Evolutionary conservation across 1,140 invertebrate genomes (phyloP), one percentile per base, ranked within the genome.

Genomic region (Pogonognathellus flavescens): DNA sequence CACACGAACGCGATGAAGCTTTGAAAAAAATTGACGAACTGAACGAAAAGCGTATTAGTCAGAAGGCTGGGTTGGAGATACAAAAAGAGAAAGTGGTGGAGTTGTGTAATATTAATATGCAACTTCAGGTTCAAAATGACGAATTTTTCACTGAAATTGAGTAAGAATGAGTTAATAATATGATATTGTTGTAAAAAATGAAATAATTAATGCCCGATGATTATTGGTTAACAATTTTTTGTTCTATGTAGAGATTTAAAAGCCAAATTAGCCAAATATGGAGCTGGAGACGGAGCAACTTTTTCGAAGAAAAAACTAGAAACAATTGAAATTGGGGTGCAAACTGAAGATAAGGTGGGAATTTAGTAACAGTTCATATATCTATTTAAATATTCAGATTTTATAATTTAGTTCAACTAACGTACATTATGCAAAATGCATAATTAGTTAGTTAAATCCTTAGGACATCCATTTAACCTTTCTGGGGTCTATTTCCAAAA

Each of bases 321-420:
- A 1, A n/a, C 53, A 9, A 9, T 57, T 13, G 53, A 57, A 1
- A 57, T 57, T 57, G 53, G 53, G 10, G 2, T 2, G 11, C 53
- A 57, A 57, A 57, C 53, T 57, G 11, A 13, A 14, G 53, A 70
- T 25, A 70, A 70, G 66, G 66, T 22, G n/a, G n/a, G n/a, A n/a
- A n/a, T n/a, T n/a, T n/a, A 18, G 2, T 70, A 70, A 70, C 53
- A 57, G 13, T n/a, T n/a, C n/a, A n/a, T n/a, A n/a, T n/a, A n/a
- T n/a, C n/a, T n/a, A 16, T 25, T 70, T 16, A n/a, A 41, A 14
- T n/a, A n/a, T n/a, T n/a, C n/a, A n/a, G n/a, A n/a, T n/a, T n/a
- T n/a, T n/a, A n/a, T n/a, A n/a, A n/a, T n/a, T n/a, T n/a, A n/a
- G n/a, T n/a, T n/a, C n/a, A n/a, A n/a, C n/a, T n/a, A n/a, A n/a